Evolutionary conservation across 1,140 invertebrate species (phyloP).

Genomic region (Linepithema humile): DNA sequence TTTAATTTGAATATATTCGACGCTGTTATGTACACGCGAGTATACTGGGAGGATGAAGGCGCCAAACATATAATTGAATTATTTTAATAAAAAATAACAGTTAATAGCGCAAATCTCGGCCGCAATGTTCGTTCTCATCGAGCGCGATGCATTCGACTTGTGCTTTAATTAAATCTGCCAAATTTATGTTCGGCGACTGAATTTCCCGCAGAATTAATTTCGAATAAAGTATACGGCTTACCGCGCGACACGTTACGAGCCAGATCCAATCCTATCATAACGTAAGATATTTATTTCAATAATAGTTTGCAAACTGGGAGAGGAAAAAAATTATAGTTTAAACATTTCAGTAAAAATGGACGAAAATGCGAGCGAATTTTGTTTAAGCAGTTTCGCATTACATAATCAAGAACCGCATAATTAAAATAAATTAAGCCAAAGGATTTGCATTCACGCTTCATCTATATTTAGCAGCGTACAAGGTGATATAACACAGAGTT

Average conservation of each 20-base stretch:
- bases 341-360: no score
- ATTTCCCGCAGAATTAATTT: conserved; percentile 50
- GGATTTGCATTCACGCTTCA: background rate
- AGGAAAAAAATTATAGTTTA: background rate
- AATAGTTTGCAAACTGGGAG: background rate
- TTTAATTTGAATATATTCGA: background rate
- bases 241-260: background rate
- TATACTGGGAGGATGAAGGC: background rate
- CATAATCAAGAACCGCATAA: background rate
- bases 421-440: background rate
- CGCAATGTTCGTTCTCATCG: conserved; percentile 14
- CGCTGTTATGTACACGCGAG: background rate
- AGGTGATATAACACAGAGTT: background rate
- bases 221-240: conserved; percentile 44
- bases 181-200: conserved; percentile 48
- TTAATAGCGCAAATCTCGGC: conserved; percentile 8
- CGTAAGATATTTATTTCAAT: background rate
- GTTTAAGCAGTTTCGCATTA: background rate
- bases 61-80: conserved; percentile 1
- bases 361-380: background rate
- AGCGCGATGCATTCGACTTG: conserved; percentile 18
- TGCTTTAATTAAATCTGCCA: conserved; percentile 54
- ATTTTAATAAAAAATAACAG: conserved; percentile 15
- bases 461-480: background rate
- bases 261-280: conserved; percentile 16